Base-by-base conservation (phyloP, 1,140 invertebrate genomes). In the Triops cancriformis region DNA sequence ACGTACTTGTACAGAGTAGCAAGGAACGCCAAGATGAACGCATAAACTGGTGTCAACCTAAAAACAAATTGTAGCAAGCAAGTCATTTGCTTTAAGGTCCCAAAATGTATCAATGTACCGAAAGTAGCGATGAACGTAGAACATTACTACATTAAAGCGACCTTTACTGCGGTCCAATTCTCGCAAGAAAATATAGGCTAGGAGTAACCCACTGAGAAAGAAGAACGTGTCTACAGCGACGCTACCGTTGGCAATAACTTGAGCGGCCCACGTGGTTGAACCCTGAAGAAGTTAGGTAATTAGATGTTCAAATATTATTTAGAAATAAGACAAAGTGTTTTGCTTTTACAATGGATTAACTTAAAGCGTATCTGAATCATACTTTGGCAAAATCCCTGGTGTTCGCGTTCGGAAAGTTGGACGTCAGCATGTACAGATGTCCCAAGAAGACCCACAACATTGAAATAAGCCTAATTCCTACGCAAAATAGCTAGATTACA, bases 391-490 rank as follows among this genome's bases (percentile, higher is more conserved):
- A 26, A 43, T 43, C 74, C 12, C 37, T 76, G 23, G 37, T 31
- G 18, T 76, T 76, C 18, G 41, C 41, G 23, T 76, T 42, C 5
- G 37, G 26, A 18, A 23, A 41, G 45, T 0, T 76, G 2, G 10
- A 6, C 1, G 72, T 73, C 6, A 18, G 28, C 10, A 73, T 37
- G 37, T 72, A 95, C 0, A 93, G 93, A 84, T 98, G 95, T 0
- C 94, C 95, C 2, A 96, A 88, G 73, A 98, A 93, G 0, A 97
- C 93, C 95, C 95, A 97, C 7, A 90, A 89, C 93, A 96, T 96
- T 80, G 93, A 94, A 64, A 96, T 88, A 0, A 92, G 90, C 6
- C 93, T 87, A 0, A 96, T 85, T 1, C 94, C 93, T 80, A 95
- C 41, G 95, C 89, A 41, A 74, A 79, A n/a, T n/a, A 0, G 51